These are phyloP conservation scores for Cranoglanis bouderius DNA, from an alignment of 2,113 vertebrate species.

Conservation along the genomic window DNA sequence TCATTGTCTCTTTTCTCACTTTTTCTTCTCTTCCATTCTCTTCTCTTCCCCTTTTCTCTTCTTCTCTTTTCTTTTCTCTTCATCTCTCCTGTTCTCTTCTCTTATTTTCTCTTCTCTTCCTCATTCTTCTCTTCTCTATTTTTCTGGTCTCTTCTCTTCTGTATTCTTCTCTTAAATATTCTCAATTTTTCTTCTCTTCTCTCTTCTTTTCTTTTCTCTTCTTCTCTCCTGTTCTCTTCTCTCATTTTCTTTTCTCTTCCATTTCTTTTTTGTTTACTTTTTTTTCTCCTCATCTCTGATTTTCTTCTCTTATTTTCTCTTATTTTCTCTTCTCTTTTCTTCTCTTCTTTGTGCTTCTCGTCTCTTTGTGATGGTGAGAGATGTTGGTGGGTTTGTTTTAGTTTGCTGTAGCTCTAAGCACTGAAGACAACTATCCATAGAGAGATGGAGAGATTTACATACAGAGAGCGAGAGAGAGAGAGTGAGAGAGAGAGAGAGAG, in stretches of 20 bases:
- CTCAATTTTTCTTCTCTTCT: background rate
- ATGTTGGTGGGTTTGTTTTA: background rate
- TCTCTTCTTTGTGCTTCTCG: background rate
- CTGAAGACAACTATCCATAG: background rate
- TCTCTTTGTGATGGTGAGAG: background rate
- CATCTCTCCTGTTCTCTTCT: background rate
- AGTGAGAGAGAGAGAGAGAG: background rate
- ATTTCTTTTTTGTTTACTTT: background rate
- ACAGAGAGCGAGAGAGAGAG: background rate
- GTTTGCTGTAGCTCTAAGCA: background rate
- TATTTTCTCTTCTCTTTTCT: background rate
- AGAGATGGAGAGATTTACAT: background rate
- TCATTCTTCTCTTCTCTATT: background rate
- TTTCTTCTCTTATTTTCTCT: background rate
- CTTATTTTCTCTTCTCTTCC: background rate
- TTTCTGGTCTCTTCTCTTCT: background rate
- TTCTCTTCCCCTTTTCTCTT: no score
- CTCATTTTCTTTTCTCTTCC: background rate
- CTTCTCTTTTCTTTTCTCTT: no score
- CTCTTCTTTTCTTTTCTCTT: background rate
- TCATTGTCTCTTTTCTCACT: background rate
- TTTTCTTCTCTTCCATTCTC: background rate
- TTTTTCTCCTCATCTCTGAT: background rate
- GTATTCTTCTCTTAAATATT: background rate
- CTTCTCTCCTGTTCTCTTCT: background rate